Percentiles rank a stretch among this genome's conserved stretches.
Evolutionary conservation across 2,797 vertebrate genomes (phyloP).

Genomic region (Neopelma chrysocephalum): DNA sequence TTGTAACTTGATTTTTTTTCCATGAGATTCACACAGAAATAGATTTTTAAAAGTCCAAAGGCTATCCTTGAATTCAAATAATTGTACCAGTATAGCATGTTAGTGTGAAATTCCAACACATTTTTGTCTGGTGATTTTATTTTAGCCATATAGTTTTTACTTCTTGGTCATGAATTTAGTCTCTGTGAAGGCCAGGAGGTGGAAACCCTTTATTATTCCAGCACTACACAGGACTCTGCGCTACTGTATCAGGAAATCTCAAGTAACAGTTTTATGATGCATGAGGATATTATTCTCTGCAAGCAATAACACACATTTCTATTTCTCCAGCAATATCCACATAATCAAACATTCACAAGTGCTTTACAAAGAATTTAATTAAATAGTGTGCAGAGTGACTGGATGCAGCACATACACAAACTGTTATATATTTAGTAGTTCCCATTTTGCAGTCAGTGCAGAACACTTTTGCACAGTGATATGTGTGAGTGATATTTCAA

Average conservation of each 20-base stretch:
- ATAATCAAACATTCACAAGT: constrained; percentile 50
- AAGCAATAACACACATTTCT: constrained; percentile 16
- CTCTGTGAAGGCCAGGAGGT: constrained; percentile 51
- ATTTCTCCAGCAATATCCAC: constrained; percentile 44
- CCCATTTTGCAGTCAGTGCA: constrained; percentile 1
- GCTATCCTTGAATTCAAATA: background rate
- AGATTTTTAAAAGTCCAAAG: background rate
- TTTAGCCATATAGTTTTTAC: background rate
- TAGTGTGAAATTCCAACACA: background rate
- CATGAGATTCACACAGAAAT: background rate
- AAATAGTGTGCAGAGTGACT: constrained; percentile 26
- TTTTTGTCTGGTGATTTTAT: constrained; percentile 23
- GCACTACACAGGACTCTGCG: background rate
- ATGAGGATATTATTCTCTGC: constrained; percentile 36
- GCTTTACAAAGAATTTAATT: constrained; percentile 53
- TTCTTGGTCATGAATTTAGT: constrained; percentile 29
- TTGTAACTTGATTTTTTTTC: constrained; percentile 24
- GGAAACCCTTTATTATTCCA: constrained; percentile 35
- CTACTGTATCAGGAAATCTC: constrained; percentile 40
- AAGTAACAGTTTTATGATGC: constrained; percentile 23
- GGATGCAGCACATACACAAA: background rate
- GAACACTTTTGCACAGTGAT: background rate
- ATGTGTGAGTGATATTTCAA: background rate
- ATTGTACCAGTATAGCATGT: background rate
- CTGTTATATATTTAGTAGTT: constrained; percentile 19